A percentile compares a stretch with the other conserved stretches of the same genome.
Conservation (phyloP, 30 jellyfish, hydroid and myxozoan species). For the Aurelia sp. region DNA sequence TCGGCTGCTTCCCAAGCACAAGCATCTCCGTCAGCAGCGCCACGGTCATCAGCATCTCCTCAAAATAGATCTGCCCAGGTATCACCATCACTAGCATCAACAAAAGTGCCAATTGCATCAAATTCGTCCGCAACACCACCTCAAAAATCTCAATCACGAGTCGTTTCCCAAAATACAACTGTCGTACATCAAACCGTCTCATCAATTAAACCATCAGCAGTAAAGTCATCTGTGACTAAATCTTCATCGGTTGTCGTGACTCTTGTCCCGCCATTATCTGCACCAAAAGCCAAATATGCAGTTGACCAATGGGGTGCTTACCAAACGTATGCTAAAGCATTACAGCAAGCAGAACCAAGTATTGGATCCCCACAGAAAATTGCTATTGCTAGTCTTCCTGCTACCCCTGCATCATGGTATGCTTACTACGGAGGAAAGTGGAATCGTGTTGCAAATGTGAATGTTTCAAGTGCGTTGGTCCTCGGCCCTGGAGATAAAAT, state of each 20-base stretch:
- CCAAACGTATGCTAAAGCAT: background rate
- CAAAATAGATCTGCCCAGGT: background rate
- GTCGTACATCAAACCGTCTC: background rate
- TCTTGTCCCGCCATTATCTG: background rate
- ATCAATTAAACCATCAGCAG: background rate
- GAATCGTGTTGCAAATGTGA: slow-evolving; percentile 17
- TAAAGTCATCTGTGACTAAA: background rate
- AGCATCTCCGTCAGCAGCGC: background rate
- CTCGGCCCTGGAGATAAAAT: slow-evolving; percentile 38
- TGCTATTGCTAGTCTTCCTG: slow-evolving; percentile 12
- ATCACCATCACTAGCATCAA: slow-evolving; percentile 8
- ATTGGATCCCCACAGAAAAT: slow-evolving; percentile 3
- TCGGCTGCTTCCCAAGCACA: background rate
- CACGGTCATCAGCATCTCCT: background rate
- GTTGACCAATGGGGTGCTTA: background rate
- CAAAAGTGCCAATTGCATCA: background rate
- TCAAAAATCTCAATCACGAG: background rate
- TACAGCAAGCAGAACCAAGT: slow-evolving; percentile 17
- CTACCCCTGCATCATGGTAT: slow-evolving; percentile 1
- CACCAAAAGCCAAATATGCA: background rate
- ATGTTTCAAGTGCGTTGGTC: slow-evolving; percentile 22
- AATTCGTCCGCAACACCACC: background rate
- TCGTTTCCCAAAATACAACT: no score
- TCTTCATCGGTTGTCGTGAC: background rate
- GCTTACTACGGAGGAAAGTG: slow-evolving; percentile 21